phyloP scores from a whole-genome alignment of 37 sponge, comb jelly and placozoan species.

The Beroe forskalii region DNA sequence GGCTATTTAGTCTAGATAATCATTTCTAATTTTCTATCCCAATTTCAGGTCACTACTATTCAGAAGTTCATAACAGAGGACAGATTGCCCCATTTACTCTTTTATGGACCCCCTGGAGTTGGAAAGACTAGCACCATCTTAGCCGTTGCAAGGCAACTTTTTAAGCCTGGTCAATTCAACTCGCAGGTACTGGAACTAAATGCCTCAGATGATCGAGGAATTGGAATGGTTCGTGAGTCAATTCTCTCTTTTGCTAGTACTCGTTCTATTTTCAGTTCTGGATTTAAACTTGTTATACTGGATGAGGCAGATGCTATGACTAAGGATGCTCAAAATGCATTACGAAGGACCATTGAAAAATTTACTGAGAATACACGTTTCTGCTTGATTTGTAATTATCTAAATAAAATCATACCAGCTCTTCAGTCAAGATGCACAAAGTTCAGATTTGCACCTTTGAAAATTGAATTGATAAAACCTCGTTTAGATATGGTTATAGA shows the following conservation, averaged over 20 bases:
- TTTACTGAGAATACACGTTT: slow-evolving; percentile 95
- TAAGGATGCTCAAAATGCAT: slow-evolving; percentile 96
- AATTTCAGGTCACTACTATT: slow-evolving; percentile 68
- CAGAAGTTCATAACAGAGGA: slow-evolving; percentile 85
- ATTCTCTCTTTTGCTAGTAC: slow-evolving; percentile 95
- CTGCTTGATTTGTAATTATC: slow-evolving; percentile 96
- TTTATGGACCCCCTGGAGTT: slow-evolving; percentile 98
- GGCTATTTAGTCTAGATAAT: too few relatives aligned
- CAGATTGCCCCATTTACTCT: slow-evolving; percentile 88
- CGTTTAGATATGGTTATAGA: slow-evolving; percentile 79
- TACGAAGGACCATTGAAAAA: slow-evolving; percentile 93
- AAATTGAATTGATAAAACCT: slow-evolving; percentile 76
- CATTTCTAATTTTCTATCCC: background rate
- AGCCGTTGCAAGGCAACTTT: slow-evolving; percentile 88
- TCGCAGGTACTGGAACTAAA: slow-evolving; percentile 97
- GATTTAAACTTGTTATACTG: slow-evolving; percentile 91
- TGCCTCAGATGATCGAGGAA: slow-evolving; percentile 98
- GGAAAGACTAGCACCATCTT: slow-evolving; percentile 97
- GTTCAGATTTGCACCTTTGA: slow-evolving; percentile 94
- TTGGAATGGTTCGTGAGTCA: slow-evolving; percentile 91
- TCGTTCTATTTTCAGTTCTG: slow-evolving; percentile 86
- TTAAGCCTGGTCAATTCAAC: slow-evolving; percentile 76
- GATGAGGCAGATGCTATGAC: slow-evolving; percentile 99
- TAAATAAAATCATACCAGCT: slow-evolving; percentile 96
- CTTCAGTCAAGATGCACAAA: slow-evolving; percentile 95